Evolutionary conservation across 2,113 vertebrate species (phyloP).

Genomic region (Aldabrachelys gigantea): DNA sequence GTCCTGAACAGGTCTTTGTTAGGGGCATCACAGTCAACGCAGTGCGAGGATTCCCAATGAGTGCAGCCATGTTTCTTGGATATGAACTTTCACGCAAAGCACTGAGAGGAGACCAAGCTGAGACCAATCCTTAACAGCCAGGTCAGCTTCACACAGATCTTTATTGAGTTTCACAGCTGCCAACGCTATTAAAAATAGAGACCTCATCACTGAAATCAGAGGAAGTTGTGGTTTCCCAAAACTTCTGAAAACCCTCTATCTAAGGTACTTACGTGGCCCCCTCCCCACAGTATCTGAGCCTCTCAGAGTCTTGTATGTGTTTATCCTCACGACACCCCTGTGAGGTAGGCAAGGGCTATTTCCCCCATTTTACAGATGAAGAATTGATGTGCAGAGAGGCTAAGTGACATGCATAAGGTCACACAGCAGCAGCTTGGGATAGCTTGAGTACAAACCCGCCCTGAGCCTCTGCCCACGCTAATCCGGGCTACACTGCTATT

Average conservation of each 20-base stretch:
- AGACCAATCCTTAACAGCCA: constrained; percentile 73
- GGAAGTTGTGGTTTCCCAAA: not conserved
- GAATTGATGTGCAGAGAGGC: not conserved
- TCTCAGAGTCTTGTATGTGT: not conserved
- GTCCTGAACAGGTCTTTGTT: constrained; percentile 90
- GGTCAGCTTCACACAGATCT: constrained; percentile 67
- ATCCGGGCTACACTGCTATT: not conserved
- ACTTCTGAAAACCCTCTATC: not conserved
- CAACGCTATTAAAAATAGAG: constrained; percentile 25
- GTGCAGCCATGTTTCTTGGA: constrained; percentile 94
- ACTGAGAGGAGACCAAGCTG: constrained; percentile 78
- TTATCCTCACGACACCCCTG: not conserved
- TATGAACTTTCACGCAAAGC: constrained; percentile 94
- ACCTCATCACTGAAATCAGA: not conserved
- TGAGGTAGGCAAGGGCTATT: not conserved
- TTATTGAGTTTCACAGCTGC: not conserved
- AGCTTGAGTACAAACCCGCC: not conserved
- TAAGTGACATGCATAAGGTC: not conserved
- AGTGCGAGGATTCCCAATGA: constrained; percentile 93
- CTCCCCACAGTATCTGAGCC: not conserved
- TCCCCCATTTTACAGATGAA: not conserved
- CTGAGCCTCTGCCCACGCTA: not conserved
- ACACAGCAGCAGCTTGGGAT: not conserved
- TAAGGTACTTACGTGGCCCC: not conserved
- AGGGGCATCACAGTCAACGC: constrained; percentile 89